Evolutionary conservation across 2,888 invertebrate genomes (phyloP), one percentile per base, ranked within the genome.

Genomic region (Sarcophaga carnaria): DNA sequence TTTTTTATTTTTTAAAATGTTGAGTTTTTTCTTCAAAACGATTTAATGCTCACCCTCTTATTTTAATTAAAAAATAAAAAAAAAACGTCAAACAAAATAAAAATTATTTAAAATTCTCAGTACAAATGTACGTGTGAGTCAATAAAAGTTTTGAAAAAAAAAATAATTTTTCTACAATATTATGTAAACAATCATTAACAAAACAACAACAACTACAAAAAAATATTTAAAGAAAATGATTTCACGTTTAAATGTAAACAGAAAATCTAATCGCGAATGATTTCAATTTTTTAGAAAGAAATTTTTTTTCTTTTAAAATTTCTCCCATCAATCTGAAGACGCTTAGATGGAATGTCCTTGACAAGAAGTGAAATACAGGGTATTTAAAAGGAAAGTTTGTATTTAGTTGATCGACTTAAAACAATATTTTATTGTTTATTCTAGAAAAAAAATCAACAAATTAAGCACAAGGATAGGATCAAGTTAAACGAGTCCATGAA

Each of bases 141-240:
- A 64, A 47, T 62, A 47, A 83, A 75, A 14, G 54, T 54, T 54
- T 47, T 17, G 49, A 67, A 14, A 67, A 81, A 62, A 49, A 80
- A 74, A 49, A 37, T 3, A 25, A 71, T 37, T 27, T 60, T 37
- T 37, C 37, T 37, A 37, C 37, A 66, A 54, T 62, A 63, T 54
- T 54, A 54, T 54, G 54, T 54, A 54, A 54, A 54, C 54, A 64
- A 67, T 71, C 27, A 69, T 81, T 74, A 79, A 75, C 64, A 70
- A 79, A 66, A 84, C 64, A 69, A 76, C 3, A 74, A 79, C 20
- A 27, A 81, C 10, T 20, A 67, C 47, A 5, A 27, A 64, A 60
- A 59, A 64, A 17, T 2, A 64, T 12, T 2, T 27, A 6, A n/a
- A 74, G 22, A 79, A 59, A 37, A 37, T 37, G 1, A 37, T 37